A percentile compares a stretch with the other conserved stretches of the same genome.
Evolutionary conservation across 2,888 invertebrate species (phyloP).

Genomic region (Teleogryllus oceanicus): DNA sequence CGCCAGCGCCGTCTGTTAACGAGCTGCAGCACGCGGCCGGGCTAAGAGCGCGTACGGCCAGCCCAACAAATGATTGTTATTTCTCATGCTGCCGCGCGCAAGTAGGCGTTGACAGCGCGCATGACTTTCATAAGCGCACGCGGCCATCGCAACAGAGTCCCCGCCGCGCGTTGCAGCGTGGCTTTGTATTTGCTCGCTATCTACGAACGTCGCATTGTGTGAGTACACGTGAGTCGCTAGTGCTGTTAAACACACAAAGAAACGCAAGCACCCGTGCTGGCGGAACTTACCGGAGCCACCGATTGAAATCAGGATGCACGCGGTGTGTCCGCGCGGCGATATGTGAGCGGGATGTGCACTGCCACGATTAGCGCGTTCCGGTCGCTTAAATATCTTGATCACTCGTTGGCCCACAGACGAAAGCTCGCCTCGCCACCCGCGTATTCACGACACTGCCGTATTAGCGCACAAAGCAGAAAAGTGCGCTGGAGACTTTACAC

Average conservation of each 20-base stretch:
- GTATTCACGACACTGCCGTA: not conserved
- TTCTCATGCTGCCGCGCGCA: no score
- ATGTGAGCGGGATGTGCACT: not conserved
- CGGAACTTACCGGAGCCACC: not conserved
- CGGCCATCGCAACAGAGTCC: no score
- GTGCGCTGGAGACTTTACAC: slow-evolving; percentile 18
- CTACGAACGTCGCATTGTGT: no score
- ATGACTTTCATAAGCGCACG: no score
- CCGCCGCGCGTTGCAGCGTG: no score
- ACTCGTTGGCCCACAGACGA: not conserved
- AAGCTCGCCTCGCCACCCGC: not conserved
- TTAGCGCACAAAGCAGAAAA: slow-evolving; percentile 12
- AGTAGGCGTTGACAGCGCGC: no score
- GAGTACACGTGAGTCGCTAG: not conserved
- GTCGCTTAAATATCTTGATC: not conserved
- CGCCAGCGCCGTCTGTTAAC: no score
- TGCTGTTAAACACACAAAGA: not conserved
- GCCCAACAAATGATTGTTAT: no score
- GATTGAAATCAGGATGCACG: slow-evolving; percentile 1
- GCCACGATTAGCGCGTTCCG: not conserved
- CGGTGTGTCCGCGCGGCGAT: not conserved
- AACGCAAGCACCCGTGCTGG: not conserved
- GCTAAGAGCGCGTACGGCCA: no score
- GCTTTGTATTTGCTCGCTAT: no score
- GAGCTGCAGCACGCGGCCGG: no score